Base-by-base conservation (phyloP, 2,888 invertebrate genomes). In the Tetrapedia diversipes region DNA sequence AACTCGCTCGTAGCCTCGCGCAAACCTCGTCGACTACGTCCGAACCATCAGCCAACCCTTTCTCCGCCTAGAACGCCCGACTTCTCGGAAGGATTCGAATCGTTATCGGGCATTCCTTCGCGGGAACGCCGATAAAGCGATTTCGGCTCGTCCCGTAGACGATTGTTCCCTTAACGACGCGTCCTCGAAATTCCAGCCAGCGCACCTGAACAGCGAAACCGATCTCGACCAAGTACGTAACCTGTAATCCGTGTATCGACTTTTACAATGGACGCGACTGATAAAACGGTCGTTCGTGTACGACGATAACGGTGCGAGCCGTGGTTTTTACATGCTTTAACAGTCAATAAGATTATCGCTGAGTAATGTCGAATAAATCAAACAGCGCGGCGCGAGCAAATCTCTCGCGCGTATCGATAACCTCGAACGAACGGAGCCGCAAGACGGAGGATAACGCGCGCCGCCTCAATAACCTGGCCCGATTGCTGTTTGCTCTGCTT, bases 291-390 rank as follows among this genome's bases (percentile, higher is more conserved):
- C 16, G 27, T 29, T n/a, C 54, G 70, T 71, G 59, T 39, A 49
- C 41, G 71, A 47, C 60, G 80, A 80, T 73, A 74, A 70, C 73
- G 74, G 49, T 27, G 49, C 41, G n/a, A n/a, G 69, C 29, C 78
- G 63, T 78, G 73, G 80, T 79, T 83, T 87, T 84, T 85, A 87
- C 86, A 86, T 86, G 78, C 84, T 82, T 75, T 82, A 81, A 88
- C 83, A 83, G 86, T 89, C 88, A 89, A 89, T 84, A 90, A 86
- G 78, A 88, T 88, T 86, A 90, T 89, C 89, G 66, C 65, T 74
- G 84, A 86, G 80, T 84, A 87, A 88, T 78, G 83, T 76, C 81
- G 85, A 86, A 87, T 88, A 89, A 89, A 89, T 89, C 89, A 89
- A 88, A 89, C 85, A 88, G 51, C 59, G 65, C 41, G 27, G 74